Conservation (phyloP, 1,140 invertebrate genomes). For the Mizuhopecten yessoensis region DNA sequence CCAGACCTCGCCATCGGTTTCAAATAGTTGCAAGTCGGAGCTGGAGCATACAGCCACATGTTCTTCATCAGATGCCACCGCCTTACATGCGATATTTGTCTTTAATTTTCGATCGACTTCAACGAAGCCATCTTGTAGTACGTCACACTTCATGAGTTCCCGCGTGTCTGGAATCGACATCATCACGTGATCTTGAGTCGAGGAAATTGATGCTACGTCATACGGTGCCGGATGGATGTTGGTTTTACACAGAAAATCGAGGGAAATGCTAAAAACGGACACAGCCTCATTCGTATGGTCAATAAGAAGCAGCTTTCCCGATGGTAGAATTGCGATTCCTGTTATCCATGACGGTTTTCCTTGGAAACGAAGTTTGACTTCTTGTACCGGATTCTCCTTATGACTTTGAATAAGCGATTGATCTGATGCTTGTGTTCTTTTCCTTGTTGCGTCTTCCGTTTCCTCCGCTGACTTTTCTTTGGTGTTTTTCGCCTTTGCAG, state of each 20-base stretch:
- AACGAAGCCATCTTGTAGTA: background rate
- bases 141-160: background rate
- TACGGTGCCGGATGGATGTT: conserved; percentile 49
- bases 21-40: conserved; percentile 46
- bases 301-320: conserved; percentile 46
- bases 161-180: background rate
- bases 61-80: conserved; percentile 14
- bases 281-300: conserved; percentile 52
- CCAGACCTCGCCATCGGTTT: conserved; percentile 53
- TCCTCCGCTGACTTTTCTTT: too few relatives aligned
- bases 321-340: conserved; percentile 48
- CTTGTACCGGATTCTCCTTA: background rate
- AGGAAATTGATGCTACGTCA: conserved; percentile 47
- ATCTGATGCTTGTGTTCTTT: too few relatives aligned
- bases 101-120: background rate
- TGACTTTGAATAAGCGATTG: too few relatives aligned
- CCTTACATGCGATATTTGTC: background rate
- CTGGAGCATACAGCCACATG: conserved; percentile 52
- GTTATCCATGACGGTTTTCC: conserved; percentile 55
- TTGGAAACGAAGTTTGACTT: background rate
- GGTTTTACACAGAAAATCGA: conserved; percentile 47
- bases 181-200: background rate
- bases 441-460: too few relatives aligned
- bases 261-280: conserved; percentile 41
- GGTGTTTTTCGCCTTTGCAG: background rate